Base-by-base conservation (phyloP, 2,888 invertebrate species). In the Epirrhoe tristata region DNA sequence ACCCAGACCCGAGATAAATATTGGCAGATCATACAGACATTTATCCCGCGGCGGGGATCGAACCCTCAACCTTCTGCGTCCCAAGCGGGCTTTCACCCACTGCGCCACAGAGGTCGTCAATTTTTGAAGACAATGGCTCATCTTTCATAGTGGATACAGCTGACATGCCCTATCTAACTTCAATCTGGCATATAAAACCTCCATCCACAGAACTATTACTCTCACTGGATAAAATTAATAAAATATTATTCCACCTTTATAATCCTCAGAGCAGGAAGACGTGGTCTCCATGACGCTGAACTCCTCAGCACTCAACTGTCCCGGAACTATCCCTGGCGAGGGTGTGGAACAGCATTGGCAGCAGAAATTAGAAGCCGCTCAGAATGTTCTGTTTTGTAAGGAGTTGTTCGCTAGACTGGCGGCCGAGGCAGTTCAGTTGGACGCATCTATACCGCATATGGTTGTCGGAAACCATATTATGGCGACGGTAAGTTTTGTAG, bases 401-500 rank as follows among this genome's bases (percentile, higher is more conserved):
- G 99, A 99, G 87, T 90, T 99, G 39, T 99, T 99, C 84, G 97
- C 98, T 72, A 97, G 99, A 79, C 90, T 99, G 62, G 99, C 99
- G 0, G 96, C 98, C 60, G 99, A 99, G 87, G 99, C 99, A 0
- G 98, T 99, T 5, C 98, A 98, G 82, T 89, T 98, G 4, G 97
- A 98, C 80, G 97, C 98, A 0, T 97, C 97, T 0, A 98, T 99
- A 82, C 99, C 99, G 0, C 99, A 99, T 81, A 97, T 99, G 95
- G 99, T 99, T 6, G 98, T 99, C 50, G 98, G 98, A 55, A 99
- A 99, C 90, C 98, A 99, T 89, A 99, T 99, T 71, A 97, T 98
- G 94, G 98, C 98, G 4, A 98, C 98, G 24, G 97, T 98, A 85
- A 83, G 87, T 79, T 24, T 51, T 17, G 6, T 16, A 16, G 16